Conservation (phyloP, 1,140 invertebrate genomes). For the Drosophila ogumai region DNA sequence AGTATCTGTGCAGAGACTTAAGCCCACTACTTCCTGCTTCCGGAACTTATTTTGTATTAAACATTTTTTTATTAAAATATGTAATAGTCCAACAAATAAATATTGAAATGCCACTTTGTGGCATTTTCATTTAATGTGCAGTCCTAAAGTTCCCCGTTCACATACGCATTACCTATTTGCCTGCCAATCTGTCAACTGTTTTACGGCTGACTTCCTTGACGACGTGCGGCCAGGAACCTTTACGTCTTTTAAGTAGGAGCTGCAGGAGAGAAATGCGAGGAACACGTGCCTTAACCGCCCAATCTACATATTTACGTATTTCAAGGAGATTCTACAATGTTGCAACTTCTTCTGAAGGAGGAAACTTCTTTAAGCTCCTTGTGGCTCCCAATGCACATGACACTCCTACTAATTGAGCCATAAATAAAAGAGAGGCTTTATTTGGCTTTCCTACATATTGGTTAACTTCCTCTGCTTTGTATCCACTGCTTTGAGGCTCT, state of each 20-base stretch:
- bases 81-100: background rate
- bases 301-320: background rate
- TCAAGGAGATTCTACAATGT: background rate
- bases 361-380: constrained; percentile 9
- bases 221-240: constrained; percentile 7
- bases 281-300: constrained; percentile 3
- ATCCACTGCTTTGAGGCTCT: background rate
- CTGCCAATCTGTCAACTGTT: constrained; percentile 42
- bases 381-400: constrained; percentile 34
- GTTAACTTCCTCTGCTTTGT: background rate
- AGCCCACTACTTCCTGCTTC: background rate
- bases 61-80: background rate
- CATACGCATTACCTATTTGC: constrained; percentile 30
- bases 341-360: background rate
- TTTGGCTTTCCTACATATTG: background rate
- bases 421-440: constrained; percentile 36
- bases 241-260: constrained; percentile 2
- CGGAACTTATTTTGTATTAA: background rate
- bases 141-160: background rate
- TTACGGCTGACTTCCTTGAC: constrained; percentile 17
- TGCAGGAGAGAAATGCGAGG: constrained; percentile 11
- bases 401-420: constrained; percentile 44
- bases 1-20: background rate
- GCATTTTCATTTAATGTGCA: too few species aligned
- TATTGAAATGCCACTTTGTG: background rate